Evolutionary conservation across 2,113 vertebrate species (phyloP), one percentile per base, ranked within the genome.

Genomic region (Phaethon lepturus): DNA sequence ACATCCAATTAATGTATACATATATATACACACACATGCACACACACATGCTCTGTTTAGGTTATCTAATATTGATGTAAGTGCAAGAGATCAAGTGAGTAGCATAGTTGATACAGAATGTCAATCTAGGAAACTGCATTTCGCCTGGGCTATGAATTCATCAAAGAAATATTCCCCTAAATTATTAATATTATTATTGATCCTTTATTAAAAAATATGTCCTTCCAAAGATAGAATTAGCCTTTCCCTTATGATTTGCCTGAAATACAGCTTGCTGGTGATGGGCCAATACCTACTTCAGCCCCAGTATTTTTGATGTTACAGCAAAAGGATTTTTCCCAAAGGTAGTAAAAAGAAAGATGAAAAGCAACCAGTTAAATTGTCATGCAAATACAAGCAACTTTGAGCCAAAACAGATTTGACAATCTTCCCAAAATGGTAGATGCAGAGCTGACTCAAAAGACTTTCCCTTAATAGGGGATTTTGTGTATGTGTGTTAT

Each of bases 181-280:
- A 52, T 80, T 80, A 7, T 67, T 3, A 89, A n/a, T 74, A n/a
- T n/a, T 69, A 12, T 66, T 71, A 82, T 14, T 16, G 16, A 73
- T 45, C 7, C 6, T 72, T 66, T 58, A 24, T 53, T 75, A 18
- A 3, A 75, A 88, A 91, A 52, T 7, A 40, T 12, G 9, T 3
- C 1, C 58, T 79, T 75, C 17, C 19, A 40, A 55, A 86, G 35
- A 31, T 3, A 0, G 0, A 6, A 45, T 72, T 67, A 35, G 5
- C 7, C 16, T 66, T 79, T 66, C 11, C 5, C 5, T 79, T 67
- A 44, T 11, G 17, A 56, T 55, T 55, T 56, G 9, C 50, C 26
- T 86, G 23, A 58, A 75, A 45, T 33, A 79, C 62, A 72, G 1
- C 7, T 62, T 64, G 9, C 23, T 72, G 14, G 7, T 83, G 82